phyloP scores from a whole-genome alignment of 2,113 vertebrate species.

The Heptranchias perlo region DNA sequence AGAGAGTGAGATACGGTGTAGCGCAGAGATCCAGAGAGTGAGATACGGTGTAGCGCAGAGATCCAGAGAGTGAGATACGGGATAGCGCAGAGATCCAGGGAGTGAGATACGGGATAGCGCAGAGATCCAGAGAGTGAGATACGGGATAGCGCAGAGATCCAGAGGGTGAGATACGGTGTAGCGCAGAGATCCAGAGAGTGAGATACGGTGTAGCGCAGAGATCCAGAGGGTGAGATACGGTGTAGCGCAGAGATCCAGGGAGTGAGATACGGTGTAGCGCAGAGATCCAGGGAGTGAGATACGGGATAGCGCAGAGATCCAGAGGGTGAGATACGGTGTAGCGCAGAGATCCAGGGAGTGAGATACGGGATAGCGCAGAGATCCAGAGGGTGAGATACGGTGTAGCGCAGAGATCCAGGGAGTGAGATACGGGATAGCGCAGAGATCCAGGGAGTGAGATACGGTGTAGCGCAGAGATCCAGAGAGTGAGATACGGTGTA shows the following conservation, averaged over 20 bases:
- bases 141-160: too few species aligned
- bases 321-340: neutral
- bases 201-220: too few species aligned
- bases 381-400: neutral
- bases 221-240: neutral
- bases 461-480: too few species aligned
- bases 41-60: too few species aligned
- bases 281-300: neutral
- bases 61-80: neutral
- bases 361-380: too few species aligned
- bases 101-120: too few species aligned
- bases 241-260: too few species aligned
- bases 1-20: neutral
- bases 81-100: too few species aligned
- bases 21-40: neutral
- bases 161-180: neutral
- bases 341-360: neutral
- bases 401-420: too few species aligned
- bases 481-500: neutral
- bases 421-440: too few species aligned
- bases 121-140: neutral
- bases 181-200: neutral
- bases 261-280: too few species aligned
- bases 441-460: neutral
- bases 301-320: too few species aligned